These are phyloP conservation scores for Phalacrocorax brasilianus DNA, from an alignment of 2,113 vertebrate species.

Conservation along the genomic window DNA sequence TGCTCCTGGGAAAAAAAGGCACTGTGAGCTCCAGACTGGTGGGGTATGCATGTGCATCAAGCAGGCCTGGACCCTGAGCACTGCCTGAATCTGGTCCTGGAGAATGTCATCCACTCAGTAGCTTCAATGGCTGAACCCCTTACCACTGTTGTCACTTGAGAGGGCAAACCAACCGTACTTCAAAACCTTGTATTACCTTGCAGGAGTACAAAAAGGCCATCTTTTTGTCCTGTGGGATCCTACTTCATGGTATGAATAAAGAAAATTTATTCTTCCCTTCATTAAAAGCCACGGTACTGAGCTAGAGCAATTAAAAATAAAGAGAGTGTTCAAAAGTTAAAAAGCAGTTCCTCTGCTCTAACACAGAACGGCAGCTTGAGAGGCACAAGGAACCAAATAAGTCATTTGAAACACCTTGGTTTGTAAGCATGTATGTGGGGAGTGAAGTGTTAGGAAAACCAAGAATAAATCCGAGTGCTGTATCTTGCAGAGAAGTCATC, in stretches of 20 bases:
- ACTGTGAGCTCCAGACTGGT: not conserved
- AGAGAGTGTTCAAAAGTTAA: not conserved
- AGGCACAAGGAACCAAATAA: not conserved
- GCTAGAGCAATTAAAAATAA: not conserved
- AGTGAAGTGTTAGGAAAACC: not conserved
- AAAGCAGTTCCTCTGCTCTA: not conserved
- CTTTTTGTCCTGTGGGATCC: not conserved
- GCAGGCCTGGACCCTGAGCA: not conserved
- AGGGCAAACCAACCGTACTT: not conserved
- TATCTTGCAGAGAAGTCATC: constrained; percentile 28
- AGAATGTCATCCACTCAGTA: not conserved
- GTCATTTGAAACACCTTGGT: constrained; percentile 40
- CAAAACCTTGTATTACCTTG: not conserved
- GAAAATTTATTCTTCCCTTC: not conserved
- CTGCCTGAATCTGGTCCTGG: not conserved
- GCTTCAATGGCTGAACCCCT: not conserved
- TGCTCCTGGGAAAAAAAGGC: not conserved
- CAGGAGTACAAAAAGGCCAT: not conserved
- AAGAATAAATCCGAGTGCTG: constrained; percentile 10
- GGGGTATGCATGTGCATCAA: not conserved
- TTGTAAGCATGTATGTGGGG: not conserved
- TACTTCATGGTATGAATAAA: not conserved
- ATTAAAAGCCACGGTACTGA: not conserved
- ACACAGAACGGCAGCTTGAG: not conserved
- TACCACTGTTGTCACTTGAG: not conserved